Evolutionary conservation across 2,888 invertebrate species (phyloP), one percentile per base, ranked within the genome.

Genomic region (Eristalinus aeneus): DNA sequence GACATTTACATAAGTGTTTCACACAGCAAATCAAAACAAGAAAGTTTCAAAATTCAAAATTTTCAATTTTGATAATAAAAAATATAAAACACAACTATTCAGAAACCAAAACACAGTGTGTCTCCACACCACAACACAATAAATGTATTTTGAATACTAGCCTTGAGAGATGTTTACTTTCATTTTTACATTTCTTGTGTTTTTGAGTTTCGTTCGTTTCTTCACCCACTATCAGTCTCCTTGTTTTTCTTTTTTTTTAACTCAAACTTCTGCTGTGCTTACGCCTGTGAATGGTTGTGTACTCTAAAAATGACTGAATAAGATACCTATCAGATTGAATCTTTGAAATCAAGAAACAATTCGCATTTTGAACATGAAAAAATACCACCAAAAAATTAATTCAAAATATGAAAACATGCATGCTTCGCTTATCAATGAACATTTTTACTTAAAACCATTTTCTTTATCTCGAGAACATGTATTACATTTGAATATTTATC

Each of bases 251-350:
- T 27, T 27, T 27, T n/a, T n/a, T n/a, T n/a, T n/a, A n/a, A 27
- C 27, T 27, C 71, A 34, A 73, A 73, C 82, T 82, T 95, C 95
- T 95, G 95, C 95, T 96, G 95, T 96, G 96, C 95, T 96, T 96
- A 93, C 94, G 95, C 94, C 95, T 95, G 95, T 95, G 95, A 95
- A 95, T 95, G 95, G 95, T 95, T 95, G 85, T 85, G 85, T 83
- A 74, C 75, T 83, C 72, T 60, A 78, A 78, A 75, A 60, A 74
- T 20, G 53, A 72, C 31, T 22, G 65, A 39, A 77, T 78, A 67
- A 72, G 65, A 72, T 77, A 77, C 56, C 46, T 77, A 69, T 77
- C 80, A 67, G 72, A 73, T 73, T 74, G 23, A 39, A 10, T 56
- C 63, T 64, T 8, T 22, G 46, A 46, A 71, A 36, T 67, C 60